Percentiles rank a stretch among this genome's conserved stretches.
phyloP scores from a whole-genome alignment of 2,888 invertebrate genomes.

The Coelogynopora nodosa region DNA sequence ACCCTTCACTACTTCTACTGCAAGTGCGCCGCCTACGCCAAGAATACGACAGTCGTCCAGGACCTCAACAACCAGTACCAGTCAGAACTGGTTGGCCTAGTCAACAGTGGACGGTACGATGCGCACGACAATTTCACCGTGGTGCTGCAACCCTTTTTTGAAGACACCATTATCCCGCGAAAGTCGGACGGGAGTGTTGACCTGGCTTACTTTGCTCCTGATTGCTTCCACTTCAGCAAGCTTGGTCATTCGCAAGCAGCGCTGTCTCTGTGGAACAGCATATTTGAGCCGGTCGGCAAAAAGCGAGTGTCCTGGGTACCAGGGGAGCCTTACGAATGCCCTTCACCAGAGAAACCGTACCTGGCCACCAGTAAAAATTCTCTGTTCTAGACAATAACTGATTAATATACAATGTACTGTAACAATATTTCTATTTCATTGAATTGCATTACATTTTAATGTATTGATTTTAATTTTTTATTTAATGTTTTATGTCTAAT shows the following conservation, averaged over 20 bases:
- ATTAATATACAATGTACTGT: no score
- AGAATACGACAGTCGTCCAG: constrained; percentile 34
- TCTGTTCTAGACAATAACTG: no score
- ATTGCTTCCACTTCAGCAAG: background rate
- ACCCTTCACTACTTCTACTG: constrained; percentile 51
- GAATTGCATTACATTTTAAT: no score
- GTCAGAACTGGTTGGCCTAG: constrained; percentile 26
- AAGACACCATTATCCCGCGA: background rate
- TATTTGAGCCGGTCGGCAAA: background rate
- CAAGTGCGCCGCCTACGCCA: constrained; percentile 45
- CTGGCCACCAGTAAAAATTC: no score
- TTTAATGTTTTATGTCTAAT: no score
- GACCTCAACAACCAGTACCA: constrained; percentile 50
- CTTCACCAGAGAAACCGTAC: no score
- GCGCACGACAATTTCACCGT: background rate
- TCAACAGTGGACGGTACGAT: background rate
- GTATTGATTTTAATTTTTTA: no score
- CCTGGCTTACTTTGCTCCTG: background rate
- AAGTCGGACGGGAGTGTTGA: background rate
- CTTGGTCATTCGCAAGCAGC: background rate
- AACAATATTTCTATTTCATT: no score
- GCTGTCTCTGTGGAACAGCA: background rate
- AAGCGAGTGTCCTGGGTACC: no score
- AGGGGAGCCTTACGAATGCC: no score
- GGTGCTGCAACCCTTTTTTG: background rate